Conservation (phyloP, 92 coral and sea anemone species). For the Zoanthus sansibaricus region DNA sequence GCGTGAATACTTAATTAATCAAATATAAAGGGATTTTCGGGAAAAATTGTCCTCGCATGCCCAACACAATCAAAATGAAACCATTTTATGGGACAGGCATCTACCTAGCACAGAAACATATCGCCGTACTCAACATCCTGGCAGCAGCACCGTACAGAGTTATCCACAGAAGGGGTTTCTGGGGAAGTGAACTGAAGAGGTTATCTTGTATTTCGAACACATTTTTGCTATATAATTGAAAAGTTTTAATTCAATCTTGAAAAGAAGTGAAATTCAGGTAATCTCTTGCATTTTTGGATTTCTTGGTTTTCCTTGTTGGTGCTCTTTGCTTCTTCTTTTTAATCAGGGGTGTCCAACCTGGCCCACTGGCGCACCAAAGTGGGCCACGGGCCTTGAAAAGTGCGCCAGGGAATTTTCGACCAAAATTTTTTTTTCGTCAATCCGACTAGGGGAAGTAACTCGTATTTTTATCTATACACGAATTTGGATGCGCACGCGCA, state of each 20-base stretch:
- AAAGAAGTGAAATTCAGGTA: slow-evolving; percentile 1
- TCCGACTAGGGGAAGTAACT: too few species aligned
- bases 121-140: slow-evolving; percentile 56
- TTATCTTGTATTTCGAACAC: neutral
- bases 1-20: too few species aligned
- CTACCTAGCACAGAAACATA: slow-evolving; percentile 47
- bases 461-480: too few species aligned
- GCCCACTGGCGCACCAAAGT: too few species aligned
- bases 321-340: slow-evolving; percentile 43
- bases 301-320: slow-evolving; percentile 35
- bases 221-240: slow-evolving; percentile 9
- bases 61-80: slow-evolving; percentile 63
- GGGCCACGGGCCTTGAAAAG: too few species aligned
- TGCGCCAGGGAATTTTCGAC: too few species aligned
- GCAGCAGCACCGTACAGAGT: slow-evolving; percentile 63
- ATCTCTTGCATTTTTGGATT: slow-evolving; percentile 32
- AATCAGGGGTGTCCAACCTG: too few species aligned
- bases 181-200: slow-evolving; percentile 13
- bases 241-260: neutral
- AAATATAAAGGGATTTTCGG: too few species aligned
- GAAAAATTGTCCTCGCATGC: too few species aligned
- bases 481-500: too few species aligned
- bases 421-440: too few species aligned
- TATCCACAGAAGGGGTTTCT: slow-evolving; percentile 44
- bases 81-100: slow-evolving; percentile 62